Evolutionary conservation across 2,113 vertebrate species (phyloP).

Genomic region (Nannobrachium achirus): DNA sequence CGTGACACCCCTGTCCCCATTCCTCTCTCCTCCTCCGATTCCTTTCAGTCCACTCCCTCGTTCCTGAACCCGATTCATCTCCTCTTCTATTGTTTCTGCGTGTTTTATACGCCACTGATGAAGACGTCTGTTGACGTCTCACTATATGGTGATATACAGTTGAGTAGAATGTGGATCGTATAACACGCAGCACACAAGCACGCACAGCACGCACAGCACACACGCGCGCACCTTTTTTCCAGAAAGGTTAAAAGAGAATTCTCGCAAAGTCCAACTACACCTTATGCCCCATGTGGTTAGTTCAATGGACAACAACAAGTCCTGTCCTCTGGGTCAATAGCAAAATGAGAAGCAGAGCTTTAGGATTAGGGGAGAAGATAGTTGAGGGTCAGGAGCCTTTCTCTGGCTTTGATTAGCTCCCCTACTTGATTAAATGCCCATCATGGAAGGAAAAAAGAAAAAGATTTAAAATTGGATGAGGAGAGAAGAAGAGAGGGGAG

Average conservation of each 20-base stretch:
- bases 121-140: conserved; percentile 72
- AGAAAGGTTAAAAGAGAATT: conserved; percentile 48
- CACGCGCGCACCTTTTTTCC: conserved; percentile 52
- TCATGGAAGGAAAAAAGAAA: conserved; percentile 53
- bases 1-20: too few species aligned
- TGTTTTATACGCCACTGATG: conserved; percentile 64
- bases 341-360: conserved; percentile 76
- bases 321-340: conserved; percentile 67
- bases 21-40: conserved; percentile 42
- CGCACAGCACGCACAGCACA: neutral
- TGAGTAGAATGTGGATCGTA: conserved; percentile 67
- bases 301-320: conserved; percentile 59
- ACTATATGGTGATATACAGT: conserved; percentile 54
- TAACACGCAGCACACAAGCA: conserved; percentile 33
- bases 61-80: conserved; percentile 70
- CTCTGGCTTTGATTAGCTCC: conserved; percentile 78
- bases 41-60: conserved; percentile 57
- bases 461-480: conserved; percentile 68
- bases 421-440: conserved; percentile 77
- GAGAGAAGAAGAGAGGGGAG: conserved; percentile 50
- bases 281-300: conserved; percentile 53
- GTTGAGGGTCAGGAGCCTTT: conserved; percentile 64
- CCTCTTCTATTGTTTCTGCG: conserved; percentile 18
- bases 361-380: conserved; percentile 73
- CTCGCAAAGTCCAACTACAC: conserved; percentile 37